phyloP scores from a whole-genome alignment of 2,113 vertebrate species.

The Heloderma charlesbogerti region DNA sequence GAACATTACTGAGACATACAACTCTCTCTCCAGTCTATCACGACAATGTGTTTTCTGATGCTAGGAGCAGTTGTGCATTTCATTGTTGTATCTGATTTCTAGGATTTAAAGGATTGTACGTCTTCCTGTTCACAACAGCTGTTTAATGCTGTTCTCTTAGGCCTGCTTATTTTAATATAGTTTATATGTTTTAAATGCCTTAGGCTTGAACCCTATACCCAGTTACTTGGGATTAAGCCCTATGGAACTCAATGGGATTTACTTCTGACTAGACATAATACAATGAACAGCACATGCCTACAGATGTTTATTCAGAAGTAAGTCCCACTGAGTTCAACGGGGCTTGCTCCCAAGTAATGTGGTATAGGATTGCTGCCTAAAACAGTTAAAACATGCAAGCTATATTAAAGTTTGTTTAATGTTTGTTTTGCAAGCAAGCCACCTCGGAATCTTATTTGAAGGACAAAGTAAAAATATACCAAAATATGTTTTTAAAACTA shows the following conservation, averaged over 20 bases:
- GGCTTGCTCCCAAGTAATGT: too few species aligned
- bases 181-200: neutral
- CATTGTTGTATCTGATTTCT: conserved; percentile 49
- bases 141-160: neutral
- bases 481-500: neutral
- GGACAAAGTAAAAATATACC: neutral
- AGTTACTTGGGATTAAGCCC: neutral
- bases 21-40: conserved; percentile 14
- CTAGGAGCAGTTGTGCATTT: conserved; percentile 46
- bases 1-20: conserved; percentile 19
- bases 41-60: neutral
- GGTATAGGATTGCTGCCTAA: too few species aligned
- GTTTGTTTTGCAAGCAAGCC: neutral
- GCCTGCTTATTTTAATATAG: neutral
- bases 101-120: conserved; percentile 54
- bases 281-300: too few species aligned
- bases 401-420: too few species aligned
- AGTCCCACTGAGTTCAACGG: too few species aligned
- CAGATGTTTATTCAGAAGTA: too few species aligned
- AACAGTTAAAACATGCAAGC: too few species aligned
- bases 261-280: neutral
- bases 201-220: neutral
- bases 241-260: neutral
- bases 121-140: conserved; percentile 42
- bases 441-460: neutral